phyloP scores from a whole-genome alignment of 2,797 vertebrate species.

The Tangara arthus region DNA sequence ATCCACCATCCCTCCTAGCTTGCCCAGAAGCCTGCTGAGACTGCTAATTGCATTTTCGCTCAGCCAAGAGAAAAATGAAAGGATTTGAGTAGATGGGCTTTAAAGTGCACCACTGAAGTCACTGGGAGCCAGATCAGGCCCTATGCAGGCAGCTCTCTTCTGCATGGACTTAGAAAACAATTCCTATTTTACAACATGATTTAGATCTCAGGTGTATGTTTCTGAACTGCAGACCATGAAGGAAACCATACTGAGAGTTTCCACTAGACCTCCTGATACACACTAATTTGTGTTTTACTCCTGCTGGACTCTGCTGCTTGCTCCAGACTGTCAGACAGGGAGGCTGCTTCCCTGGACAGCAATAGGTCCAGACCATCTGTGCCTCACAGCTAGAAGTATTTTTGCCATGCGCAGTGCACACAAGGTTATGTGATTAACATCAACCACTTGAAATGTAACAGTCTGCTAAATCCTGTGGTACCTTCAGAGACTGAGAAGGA shows the following conservation, averaged over 20 bases:
- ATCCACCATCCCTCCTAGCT: not conserved
- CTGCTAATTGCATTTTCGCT: slow-evolving; percentile 34
- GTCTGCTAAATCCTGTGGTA: not conserved
- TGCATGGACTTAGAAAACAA: not conserved
- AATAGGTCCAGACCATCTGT: slow-evolving; percentile 24
- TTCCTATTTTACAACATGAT: not conserved
- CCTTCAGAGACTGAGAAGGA: not conserved
- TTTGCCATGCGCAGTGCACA: not conserved
- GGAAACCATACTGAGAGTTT: not conserved
- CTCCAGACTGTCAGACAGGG: not conserved
- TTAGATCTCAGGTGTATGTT: not conserved
- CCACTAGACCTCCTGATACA: not conserved
- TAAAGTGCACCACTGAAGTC: not conserved
- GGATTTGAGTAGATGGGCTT: not conserved
- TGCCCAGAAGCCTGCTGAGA: slow-evolving; percentile 46
- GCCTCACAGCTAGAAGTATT: not conserved
- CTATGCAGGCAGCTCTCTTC: not conserved
- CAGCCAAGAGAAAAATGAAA: slow-evolving; percentile 54
- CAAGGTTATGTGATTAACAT: not conserved
- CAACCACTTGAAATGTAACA: not conserved
- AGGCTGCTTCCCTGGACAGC: not conserved
- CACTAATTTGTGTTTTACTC: not conserved
- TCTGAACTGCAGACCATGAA: not conserved
- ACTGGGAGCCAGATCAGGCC: not conserved
- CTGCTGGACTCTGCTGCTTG: not conserved